Conservation (phyloP, 2,113 vertebrate species). For the Recurvirostra avosetta region DNA sequence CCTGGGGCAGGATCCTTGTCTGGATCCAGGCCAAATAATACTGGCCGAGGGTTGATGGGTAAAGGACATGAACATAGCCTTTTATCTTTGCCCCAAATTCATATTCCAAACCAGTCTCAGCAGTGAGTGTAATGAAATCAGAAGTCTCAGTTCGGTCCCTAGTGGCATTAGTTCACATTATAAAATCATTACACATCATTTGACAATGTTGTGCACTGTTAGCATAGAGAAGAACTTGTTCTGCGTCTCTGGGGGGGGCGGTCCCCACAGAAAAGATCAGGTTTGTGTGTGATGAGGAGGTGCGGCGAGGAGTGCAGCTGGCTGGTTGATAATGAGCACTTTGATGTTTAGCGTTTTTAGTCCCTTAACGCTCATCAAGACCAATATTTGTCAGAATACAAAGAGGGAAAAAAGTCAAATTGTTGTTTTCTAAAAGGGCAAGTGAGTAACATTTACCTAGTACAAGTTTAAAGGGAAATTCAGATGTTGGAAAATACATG, state of each 20-base stretch:
- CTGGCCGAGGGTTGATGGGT: background rate
- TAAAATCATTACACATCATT: constrained; percentile 79
- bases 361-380: constrained; percentile 63
- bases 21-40: background rate
- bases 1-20: background rate
- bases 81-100: constrained; percentile 59
- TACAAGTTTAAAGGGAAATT: constrained; percentile 60
- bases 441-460: constrained; percentile 18
- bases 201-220: constrained; percentile 77
- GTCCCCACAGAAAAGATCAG: constrained; percentile 73
- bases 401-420: constrained; percentile 37
- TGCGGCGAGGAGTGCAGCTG: constrained; percentile 42
- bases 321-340: constrained; percentile 68
- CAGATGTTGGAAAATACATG: constrained; percentile 7
- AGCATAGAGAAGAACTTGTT: constrained; percentile 76
- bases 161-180: constrained; percentile 78
- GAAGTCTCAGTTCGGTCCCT: constrained; percentile 71
- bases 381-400: constrained; percentile 61
- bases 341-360: constrained; percentile 51
- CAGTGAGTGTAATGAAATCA: constrained; percentile 74
- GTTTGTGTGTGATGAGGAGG: constrained; percentile 60
- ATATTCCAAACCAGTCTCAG: constrained; percentile 67
- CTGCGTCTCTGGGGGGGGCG: constrained; percentile 65
- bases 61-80: background rate
- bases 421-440: constrained; percentile 62